Conservation (phyloP, 2,797 vertebrate species). For the Forpus xanthops region DNA sequence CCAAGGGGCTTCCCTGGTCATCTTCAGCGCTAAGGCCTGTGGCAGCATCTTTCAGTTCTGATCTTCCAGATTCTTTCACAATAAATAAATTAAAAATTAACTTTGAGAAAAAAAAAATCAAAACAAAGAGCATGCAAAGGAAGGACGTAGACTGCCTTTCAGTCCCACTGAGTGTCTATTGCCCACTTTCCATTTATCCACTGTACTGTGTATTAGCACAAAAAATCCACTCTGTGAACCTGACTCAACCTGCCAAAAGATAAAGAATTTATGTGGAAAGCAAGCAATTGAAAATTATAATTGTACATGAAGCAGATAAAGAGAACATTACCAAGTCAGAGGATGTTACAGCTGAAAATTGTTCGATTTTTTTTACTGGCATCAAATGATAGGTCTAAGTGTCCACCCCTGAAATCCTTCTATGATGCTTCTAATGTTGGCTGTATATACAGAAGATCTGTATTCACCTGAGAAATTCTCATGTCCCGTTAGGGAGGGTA, state of each 20-base stretch:
- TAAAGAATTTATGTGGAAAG: background rate
- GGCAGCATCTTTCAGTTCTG: background rate
- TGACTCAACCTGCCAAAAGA: background rate
- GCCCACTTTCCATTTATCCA: background rate
- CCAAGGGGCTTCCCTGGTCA: background rate
- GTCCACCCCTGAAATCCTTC: background rate
- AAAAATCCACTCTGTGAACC: background rate
- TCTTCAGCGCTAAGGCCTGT: background rate
- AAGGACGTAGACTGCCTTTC: background rate
- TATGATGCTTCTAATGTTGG: background rate
- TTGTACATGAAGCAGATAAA: background rate
- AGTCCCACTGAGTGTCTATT: background rate
- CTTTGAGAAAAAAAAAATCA: background rate
- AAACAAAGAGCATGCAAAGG: fast-evolving
- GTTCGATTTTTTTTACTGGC: background rate
- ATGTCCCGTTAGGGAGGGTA: background rate
- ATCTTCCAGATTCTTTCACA: background rate
- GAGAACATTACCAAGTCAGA: background rate
- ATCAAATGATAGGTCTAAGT: background rate
- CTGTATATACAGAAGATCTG: background rate
- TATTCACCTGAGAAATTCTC: background rate
- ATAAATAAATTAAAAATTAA: background rate
- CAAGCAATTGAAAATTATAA: background rate
- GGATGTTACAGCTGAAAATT: background rate
- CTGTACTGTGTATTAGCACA: background rate